Evolutionary conservation across 2,797 vertebrate genomes (phyloP).

Genomic region (Pangasius krempfi): DNA sequence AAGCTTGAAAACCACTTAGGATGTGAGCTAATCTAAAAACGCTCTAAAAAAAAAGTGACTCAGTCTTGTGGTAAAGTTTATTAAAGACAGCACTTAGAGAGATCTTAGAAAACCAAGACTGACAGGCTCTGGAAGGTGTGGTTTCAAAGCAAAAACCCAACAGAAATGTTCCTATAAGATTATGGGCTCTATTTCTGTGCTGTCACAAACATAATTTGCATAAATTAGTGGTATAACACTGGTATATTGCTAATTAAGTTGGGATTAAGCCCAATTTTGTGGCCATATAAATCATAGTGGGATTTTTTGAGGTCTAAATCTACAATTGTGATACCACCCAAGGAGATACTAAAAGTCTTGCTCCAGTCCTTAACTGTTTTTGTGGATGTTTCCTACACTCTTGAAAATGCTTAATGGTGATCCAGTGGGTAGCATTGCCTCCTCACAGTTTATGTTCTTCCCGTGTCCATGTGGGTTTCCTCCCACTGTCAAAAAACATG

Average conservation of each 20-base stretch:
- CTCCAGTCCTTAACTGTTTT: background rate
- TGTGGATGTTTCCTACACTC: background rate
- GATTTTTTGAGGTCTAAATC: background rate
- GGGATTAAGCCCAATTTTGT: background rate
- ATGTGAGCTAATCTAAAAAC: background rate
- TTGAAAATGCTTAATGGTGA: background rate
- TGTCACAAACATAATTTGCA: background rate
- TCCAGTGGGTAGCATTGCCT: background rate
- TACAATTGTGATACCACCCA: conserved; percentile 4
- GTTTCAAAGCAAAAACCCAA: background rate
- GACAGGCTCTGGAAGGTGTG: background rate
- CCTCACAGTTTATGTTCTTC: background rate
- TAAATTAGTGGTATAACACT: background rate
- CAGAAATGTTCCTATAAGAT: background rate
- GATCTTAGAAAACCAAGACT: background rate
- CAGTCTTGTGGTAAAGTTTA: background rate
- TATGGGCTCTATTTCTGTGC: conserved; percentile 14
- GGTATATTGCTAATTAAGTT: conserved; percentile 8
- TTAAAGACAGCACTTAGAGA: background rate
- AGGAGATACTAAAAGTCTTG: background rate
- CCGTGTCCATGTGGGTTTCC: background rate
- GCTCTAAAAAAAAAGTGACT: background rate
- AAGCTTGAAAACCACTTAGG: background rate
- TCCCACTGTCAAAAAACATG: background rate
- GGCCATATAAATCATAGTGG: background rate